These are phyloP conservation scores for Muscina levida DNA, from an alignment of 2,888 invertebrate genomes.

Conservation along the genomic window DNA sequence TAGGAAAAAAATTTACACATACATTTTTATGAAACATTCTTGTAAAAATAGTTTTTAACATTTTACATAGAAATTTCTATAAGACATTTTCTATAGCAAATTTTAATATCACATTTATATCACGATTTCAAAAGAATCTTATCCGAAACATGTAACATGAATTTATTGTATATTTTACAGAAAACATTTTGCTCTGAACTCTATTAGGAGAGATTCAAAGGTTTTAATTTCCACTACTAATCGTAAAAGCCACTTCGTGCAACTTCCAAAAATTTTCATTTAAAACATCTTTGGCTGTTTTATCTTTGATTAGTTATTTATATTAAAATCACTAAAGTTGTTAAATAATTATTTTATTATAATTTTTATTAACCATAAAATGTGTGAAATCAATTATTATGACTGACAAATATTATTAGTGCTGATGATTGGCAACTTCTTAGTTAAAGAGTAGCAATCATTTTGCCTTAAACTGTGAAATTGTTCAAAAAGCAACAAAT, in stretches of 20 bases:
- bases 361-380: too few species aligned
- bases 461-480: slow-evolving; percentile 9
- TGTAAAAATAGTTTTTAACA: background rate
- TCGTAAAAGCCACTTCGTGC: too few species aligned
- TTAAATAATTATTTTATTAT: slow-evolving; percentile 8
- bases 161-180: too few species aligned
- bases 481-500: background rate
- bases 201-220: too few species aligned
- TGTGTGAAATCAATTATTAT: too few species aligned
- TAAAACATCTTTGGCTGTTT: background rate
- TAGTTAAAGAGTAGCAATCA: slow-evolving; percentile 15
- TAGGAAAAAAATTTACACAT: background rate
- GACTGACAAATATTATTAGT: too few species aligned
- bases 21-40: background rate
- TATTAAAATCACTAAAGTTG: slow-evolving; percentile 19
- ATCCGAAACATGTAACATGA: too few species aligned
- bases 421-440: background rate
- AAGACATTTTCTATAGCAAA: background rate
- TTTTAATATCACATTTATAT: too few species aligned
- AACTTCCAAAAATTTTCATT: background rate
- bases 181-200: too few species aligned
- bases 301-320: too few species aligned
- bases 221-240: too few species aligned
- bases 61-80: background rate
- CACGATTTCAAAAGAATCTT: too few species aligned